Evolutionary conservation across 2,797 vertebrate genomes (phyloP).

Genomic region (Rhinoraja longicauda): DNA sequence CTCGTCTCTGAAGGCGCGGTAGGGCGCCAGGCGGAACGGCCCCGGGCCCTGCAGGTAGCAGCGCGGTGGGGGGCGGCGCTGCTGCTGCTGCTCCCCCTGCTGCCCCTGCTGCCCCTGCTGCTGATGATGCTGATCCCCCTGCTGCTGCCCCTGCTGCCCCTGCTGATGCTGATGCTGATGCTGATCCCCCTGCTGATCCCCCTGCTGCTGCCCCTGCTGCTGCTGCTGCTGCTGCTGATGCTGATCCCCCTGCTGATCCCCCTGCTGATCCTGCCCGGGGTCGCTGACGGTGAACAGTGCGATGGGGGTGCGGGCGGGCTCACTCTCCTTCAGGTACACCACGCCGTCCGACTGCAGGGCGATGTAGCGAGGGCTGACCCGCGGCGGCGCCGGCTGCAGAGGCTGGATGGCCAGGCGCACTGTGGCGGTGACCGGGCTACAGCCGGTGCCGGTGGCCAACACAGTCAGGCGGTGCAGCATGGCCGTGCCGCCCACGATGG

Average conservation of each 20-base stretch:
- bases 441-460: constrained; percentile 83
- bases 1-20: constrained; percentile 78
- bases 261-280: too few relatives aligned
- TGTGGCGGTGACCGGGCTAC: constrained; percentile 82
- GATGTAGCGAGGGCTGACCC: constrained; percentile 80
- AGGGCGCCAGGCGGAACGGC: constrained; percentile 80
- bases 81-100: too few relatives aligned
- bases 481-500: constrained; percentile 66
- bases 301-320: constrained; percentile 79
- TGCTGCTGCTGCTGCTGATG: too few relatives aligned
- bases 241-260: too few relatives aligned
- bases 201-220: too few relatives aligned
- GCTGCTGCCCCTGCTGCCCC: too few relatives aligned
- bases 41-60: constrained; percentile 81
- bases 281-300: constrained; percentile 93
- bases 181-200: too few relatives aligned
- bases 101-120: too few relatives aligned
- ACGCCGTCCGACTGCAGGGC: constrained; percentile 78
- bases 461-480: constrained; percentile 78
- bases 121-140: too few relatives aligned
- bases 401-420: constrained; percentile 75
- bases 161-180: too few relatives aligned
- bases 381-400: constrained; percentile 76
- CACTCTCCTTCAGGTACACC: constrained; percentile 81
- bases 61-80: constrained; percentile 69